These are phyloP conservation scores for Caenorhabditis macrosperma DNA, from an alignment of 2,888 invertebrate species.

Conservation along the genomic window DNA sequence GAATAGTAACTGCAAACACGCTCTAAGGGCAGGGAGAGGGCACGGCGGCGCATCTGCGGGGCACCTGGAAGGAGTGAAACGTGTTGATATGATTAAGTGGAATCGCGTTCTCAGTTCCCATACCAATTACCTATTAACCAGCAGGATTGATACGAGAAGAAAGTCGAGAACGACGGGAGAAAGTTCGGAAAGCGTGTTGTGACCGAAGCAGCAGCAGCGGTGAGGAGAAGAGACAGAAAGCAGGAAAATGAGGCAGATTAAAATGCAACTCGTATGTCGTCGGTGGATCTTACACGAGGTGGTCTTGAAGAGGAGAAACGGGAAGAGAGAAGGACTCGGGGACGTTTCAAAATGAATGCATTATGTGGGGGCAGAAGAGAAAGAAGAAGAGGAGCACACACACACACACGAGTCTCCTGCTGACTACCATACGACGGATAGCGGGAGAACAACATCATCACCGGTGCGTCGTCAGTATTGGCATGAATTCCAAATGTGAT, in stretches of 20 bases:
- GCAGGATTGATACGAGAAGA: conserved; percentile 19
- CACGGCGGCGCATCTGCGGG: not conserved
- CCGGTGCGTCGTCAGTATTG: conserved; percentile 61
- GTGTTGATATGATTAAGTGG: conserved; percentile 50
- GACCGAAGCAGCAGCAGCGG: not conserved
- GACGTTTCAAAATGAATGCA: conserved; percentile 34
- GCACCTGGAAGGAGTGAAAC: conserved; percentile 23
- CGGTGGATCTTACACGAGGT: conserved; percentile 18
- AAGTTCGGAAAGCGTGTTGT: conserved; percentile 13
- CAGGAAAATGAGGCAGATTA: conserved; percentile 22
- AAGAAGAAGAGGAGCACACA: conserved; percentile 6
- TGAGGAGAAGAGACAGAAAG: not conserved
- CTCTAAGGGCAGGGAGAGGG: not conserved
- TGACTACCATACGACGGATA: conserved; percentile 42
- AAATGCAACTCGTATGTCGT: conserved; percentile 53
- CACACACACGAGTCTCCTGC: conserved; percentile 13
- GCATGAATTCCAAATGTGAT: conserved; percentile 63
- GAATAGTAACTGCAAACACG: not conserved
- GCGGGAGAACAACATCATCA: conserved; percentile 55
- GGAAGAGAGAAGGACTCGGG: conserved; percentile 11
- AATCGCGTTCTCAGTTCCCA: conserved; percentile 33
- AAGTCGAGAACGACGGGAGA: conserved; percentile 11
- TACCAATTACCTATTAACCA: conserved; percentile 53
- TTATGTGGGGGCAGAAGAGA: conserved; percentile 21
- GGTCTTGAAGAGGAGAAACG: conserved; percentile 7